Base-by-base conservation (phyloP, 2,113 vertebrate species). In the Columba livia region DNA sequence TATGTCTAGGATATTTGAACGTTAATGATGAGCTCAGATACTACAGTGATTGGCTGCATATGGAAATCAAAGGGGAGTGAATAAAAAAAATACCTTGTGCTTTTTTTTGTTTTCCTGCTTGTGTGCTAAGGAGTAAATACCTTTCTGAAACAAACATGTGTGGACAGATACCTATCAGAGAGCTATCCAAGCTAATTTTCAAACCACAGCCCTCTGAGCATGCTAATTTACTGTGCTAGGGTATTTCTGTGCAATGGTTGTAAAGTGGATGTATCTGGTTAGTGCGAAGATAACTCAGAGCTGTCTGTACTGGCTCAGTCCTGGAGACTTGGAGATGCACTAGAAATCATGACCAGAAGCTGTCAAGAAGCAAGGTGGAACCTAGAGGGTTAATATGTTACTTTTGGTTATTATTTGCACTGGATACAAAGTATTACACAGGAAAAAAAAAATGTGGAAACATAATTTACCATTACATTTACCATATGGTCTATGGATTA, bases 181-280 rank as follows among this genome's bases (percentile, higher is more conserved):
- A 93, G 51, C 57, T 64, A 81, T 15, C n/a, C 71, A 48, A 89
- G 25, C 28, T 81, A 62, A 78, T 90, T 95, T 95, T 70, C n/a
- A 61, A 84, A 67, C 78, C n/a, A 36, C 28, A 94, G 56, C 53
- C 36, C 65, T 78, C 69, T 74, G 69, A 78, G 56, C 19, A 28
- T 3, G 12, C 36, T 57, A 5, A 58, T 86, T 73, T 57, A 50
- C 69, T 62, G 60, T 78, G 64, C 24, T 36, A 28, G 0, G 2
- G 11, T 36, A 28, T 81, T 89, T 92, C 72, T 66, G 9, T 29
- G 51, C 64, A 70, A 23, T 17, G 78, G 36, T 24, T 87, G 21
- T 58, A 38, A 78, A 89, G 77, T 2, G 14, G 48, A 48, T 0
- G 1, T 10, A 19, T 6, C 10, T 62, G 26, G 36, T 21, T 58